Evolutionary conservation across 1,140 invertebrate genomes (phyloP), one percentile per base, ranked within the genome.

Genomic region (Drosophila saltans): DNA sequence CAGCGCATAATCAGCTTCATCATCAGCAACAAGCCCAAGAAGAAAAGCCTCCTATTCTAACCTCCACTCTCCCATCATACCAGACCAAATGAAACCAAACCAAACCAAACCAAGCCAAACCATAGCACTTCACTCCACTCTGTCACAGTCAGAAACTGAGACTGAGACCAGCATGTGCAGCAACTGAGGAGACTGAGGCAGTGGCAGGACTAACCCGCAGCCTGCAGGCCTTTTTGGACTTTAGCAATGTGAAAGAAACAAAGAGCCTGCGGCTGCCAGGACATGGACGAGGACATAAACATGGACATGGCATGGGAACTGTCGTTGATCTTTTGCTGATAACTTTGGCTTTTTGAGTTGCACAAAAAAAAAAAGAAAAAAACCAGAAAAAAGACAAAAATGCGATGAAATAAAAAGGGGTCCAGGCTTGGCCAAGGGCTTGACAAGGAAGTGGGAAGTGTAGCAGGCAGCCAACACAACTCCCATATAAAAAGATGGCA

Each of bases 281-380:
- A 68, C 43, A 58, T 59, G 56, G 61, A 45, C 43, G 60, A 39
- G 55, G 73, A 55, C 48, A 69, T 68, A 64, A 64, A 75, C 73
- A 66, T 57, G 36, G 56, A 68, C 33, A 60, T 64, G 67, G 61
- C 66, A 75, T 24, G 57, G 63, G 45, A 48, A 69, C 80, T 81
- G 81, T 65, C 75, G 85, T 90, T 89, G 84, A 89, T 89, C 84
- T 89, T 89, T 89, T 90, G 69, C 84, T 90, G 84, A 89, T 89
- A 90, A 73, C 71, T 88, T 88, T 89, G 71, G 81, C 83, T 88
- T 89, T 80, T 80, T 80, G 64, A 80, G 72, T 67, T 78, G 43
- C 24, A 66, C 65, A 69, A 48, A 59, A 63, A 71, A 69, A 56
- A 55, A 60, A 40, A 69, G 26, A 57, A 41, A 21, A 10, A 24